Evolutionary conservation across 2,797 vertebrate genomes (phyloP).

Genomic region (Melanotaenia maccullochi): DNA sequence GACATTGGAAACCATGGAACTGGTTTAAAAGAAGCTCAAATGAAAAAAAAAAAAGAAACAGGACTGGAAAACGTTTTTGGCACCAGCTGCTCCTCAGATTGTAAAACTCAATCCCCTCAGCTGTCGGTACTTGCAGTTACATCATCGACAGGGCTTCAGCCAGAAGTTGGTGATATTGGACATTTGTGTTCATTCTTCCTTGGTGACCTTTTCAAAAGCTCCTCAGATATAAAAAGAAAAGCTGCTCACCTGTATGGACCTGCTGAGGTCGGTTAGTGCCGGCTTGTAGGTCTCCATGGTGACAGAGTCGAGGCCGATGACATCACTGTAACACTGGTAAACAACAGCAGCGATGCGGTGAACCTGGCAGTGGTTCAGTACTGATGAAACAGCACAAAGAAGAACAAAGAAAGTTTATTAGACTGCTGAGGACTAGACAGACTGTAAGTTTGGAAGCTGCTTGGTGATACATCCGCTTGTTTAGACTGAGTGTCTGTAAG

Average conservation of each 20-base stretch:
- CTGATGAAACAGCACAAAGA: conserved; percentile 72
- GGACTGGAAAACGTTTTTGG: conserved; percentile 2
- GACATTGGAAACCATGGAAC: not conserved
- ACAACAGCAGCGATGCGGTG: conserved; percentile 86
- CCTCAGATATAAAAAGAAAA: conserved; percentile 23
- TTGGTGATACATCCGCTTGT: conserved; percentile 24
- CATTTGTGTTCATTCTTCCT: not conserved
- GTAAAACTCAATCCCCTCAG: conserved; percentile 12
- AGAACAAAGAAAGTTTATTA: conserved; percentile 27
- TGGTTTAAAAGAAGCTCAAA: not conserved
- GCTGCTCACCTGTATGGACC: conserved; percentile 86
- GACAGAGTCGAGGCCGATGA: conserved; percentile 86
- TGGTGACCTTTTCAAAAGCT: conserved; percentile 20
- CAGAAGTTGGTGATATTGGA: not conserved
- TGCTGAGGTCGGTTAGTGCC: conserved; percentile 78
- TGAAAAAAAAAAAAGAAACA: not conserved
- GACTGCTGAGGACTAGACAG: not conserved
- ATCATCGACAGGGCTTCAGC: conserved; percentile 4
- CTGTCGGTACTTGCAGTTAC: conserved; percentile 6
- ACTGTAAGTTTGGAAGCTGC: not conserved
- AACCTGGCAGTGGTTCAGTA: conserved; percentile 92
- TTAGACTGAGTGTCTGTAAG: conserved; percentile 28
- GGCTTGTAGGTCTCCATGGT: conserved; percentile 90
- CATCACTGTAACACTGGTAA: conserved; percentile 92
- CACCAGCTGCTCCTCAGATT: conserved; percentile 15